Evolutionary conservation across 2,113 vertebrate species (phyloP).

Genomic region (Microtus ochrogaster): DNA sequence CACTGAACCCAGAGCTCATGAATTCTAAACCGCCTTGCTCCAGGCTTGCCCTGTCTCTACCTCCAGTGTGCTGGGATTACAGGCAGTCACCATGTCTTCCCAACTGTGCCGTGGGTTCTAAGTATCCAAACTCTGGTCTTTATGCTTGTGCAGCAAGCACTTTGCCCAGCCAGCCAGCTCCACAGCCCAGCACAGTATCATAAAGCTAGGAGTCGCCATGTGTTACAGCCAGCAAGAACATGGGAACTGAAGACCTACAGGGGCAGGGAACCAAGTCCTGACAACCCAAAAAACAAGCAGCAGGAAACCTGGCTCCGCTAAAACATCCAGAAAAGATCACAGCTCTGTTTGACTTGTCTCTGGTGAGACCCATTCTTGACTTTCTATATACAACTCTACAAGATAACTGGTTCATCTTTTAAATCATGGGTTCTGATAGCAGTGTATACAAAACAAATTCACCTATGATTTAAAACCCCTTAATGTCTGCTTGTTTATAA

Average conservation of each 20-base stretch:
- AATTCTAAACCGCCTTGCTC: not conserved
- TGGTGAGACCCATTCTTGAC: not conserved
- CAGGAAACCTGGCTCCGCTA: not conserved
- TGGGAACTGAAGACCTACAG: not conserved
- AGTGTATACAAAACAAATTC: not conserved
- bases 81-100: not conserved
- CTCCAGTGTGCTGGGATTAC: not conserved
- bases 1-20: not conserved
- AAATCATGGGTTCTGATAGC: not conserved
- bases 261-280: not conserved
- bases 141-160: not conserved
- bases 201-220: not conserved
- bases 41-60: not conserved
- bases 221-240: not conserved
- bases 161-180: not conserved
- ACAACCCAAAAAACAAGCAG: not conserved
- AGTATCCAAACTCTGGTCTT: not conserved
- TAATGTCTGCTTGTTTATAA: not conserved
- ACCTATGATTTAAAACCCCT: not conserved
- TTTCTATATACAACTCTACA: not conserved
- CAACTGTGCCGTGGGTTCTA: too few relatives aligned
- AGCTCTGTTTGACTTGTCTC: not conserved
- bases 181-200: not conserved
- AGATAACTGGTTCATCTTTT: not conserved
- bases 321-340: not conserved